Evolutionary conservation across 2,888 invertebrate genomes (phyloP).

Genomic region (Ichneumoninae sp.): DNA sequence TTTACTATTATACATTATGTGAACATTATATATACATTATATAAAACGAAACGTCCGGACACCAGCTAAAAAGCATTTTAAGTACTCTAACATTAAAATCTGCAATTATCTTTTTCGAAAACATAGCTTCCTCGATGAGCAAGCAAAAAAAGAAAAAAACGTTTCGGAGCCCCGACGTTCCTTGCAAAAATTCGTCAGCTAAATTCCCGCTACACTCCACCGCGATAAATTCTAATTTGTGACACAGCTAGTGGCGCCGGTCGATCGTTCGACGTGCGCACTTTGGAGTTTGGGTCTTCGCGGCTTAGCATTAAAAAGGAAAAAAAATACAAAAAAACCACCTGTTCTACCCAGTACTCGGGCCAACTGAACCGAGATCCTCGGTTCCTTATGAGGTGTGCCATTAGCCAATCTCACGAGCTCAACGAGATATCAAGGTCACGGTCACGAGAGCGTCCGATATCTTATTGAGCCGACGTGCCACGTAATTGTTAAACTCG

Average conservation of each 20-base stretch:
- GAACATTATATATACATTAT: background rate
- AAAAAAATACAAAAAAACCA: background rate
- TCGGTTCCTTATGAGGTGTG: background rate
- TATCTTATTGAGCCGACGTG: conserved; percentile 31
- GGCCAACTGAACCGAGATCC: background rate
- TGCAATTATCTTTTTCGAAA: background rate
- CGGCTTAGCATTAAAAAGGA: too few species aligned
- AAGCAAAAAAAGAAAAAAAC: background rate
- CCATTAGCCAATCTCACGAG: conserved; percentile 35
- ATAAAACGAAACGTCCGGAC: too few species aligned
- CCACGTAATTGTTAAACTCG: background rate
- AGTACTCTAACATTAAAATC: too few species aligned
- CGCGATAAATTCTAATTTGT: background rate
- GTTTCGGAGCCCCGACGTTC: background rate
- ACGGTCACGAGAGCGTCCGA: conserved; percentile 52
- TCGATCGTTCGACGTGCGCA: background rate
- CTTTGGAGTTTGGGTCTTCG: background rate
- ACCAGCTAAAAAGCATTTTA: background rate
- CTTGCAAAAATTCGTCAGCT: background rate
- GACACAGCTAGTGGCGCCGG: background rate
- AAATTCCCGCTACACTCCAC: background rate
- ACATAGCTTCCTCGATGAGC: background rate
- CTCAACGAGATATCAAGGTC: conserved; percentile 60
- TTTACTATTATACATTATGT: background rate
- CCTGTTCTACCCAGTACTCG: background rate